Evolutionary conservation across 2,888 invertebrate species (phyloP).

Genomic region (Halictus quadricinctus): DNA sequence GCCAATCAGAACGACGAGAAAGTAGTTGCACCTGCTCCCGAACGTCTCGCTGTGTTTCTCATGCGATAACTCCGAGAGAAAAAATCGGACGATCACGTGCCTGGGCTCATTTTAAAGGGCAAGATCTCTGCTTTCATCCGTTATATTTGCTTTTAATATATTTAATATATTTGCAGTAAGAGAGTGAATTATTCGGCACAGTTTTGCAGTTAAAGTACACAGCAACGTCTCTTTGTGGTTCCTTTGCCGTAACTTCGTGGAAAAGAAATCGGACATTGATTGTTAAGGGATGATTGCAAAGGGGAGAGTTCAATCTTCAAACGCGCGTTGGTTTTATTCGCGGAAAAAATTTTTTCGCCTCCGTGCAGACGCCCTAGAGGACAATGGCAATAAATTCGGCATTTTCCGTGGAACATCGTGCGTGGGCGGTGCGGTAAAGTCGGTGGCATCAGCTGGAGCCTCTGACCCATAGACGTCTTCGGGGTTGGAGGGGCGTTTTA

Average conservation of each 20-base stretch:
- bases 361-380: background rate
- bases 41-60: background rate
- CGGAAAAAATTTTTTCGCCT: too few species aligned
- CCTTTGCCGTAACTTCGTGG: background rate
- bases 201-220: too few species aligned
- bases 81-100: too few species aligned
- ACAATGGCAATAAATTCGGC: background rate
- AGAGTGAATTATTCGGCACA: too few species aligned
- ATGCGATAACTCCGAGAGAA: too few species aligned
- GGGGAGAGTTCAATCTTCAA: too few species aligned
- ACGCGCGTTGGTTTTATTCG: too few species aligned
- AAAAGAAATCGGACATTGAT: background rate
- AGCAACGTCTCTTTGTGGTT: background rate
- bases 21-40: background rate
- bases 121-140: too few species aligned
- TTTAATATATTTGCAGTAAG: too few species aligned
- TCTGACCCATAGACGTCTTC: conserved; percentile 10
- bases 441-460: background rate
- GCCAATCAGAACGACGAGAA: background rate
- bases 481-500: conserved; percentile 33
- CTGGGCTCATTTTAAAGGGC: too few species aligned
- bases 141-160: too few species aligned
- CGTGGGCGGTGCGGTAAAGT: background rate
- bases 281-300: background rate
- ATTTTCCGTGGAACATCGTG: background rate